phyloP scores from a whole-genome alignment of 2,888 invertebrate genomes.

The Terebella lapidaria region DNA sequence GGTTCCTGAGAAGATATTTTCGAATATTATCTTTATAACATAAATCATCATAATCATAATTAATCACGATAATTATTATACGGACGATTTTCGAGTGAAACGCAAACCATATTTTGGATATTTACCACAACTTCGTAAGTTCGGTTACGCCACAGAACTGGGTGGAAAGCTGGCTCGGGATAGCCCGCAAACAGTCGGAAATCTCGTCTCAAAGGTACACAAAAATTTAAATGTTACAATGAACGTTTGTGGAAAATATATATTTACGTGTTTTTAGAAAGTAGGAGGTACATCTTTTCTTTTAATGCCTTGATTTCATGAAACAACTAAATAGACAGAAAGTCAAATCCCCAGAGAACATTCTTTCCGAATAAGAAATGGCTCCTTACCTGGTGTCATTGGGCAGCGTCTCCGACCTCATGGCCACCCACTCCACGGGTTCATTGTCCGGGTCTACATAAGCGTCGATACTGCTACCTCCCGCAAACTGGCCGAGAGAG shows the following conservation, averaged over 20 bases:
- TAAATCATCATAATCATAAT: not conserved
- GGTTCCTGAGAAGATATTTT: not conserved
- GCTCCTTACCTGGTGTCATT: slow-evolving; percentile 9
- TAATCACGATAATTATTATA: too few relatives aligned
- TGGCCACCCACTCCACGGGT: slow-evolving; percentile 1
- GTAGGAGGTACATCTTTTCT: too few relatives aligned
- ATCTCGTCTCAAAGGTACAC: slow-evolving; percentile 1
- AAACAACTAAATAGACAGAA: too few relatives aligned
- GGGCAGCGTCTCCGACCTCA: not conserved
- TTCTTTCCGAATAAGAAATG: too few relatives aligned
- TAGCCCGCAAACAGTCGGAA: slow-evolving; percentile 2
- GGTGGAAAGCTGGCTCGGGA: not conserved
- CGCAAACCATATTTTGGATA: not conserved
- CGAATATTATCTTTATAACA: not conserved
- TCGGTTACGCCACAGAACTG: slow-evolving; percentile 5
- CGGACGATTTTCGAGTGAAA: too few relatives aligned
- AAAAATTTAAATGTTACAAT: too few relatives aligned
- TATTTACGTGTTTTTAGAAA: too few relatives aligned
- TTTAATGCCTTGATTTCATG: too few relatives aligned
- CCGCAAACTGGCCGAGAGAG: not conserved
- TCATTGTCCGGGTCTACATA: slow-evolving; percentile 1
- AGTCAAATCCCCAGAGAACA: too few relatives aligned
- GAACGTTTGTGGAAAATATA: too few relatives aligned
- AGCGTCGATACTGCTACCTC: slow-evolving; percentile 1
- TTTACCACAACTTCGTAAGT: slow-evolving; percentile 7